Percentiles rank a stretch among this genome's conserved stretches.
Evolutionary conservation across 2,797 vertebrate genomes (phyloP).

Genomic region (Botia kubotai): DNA sequence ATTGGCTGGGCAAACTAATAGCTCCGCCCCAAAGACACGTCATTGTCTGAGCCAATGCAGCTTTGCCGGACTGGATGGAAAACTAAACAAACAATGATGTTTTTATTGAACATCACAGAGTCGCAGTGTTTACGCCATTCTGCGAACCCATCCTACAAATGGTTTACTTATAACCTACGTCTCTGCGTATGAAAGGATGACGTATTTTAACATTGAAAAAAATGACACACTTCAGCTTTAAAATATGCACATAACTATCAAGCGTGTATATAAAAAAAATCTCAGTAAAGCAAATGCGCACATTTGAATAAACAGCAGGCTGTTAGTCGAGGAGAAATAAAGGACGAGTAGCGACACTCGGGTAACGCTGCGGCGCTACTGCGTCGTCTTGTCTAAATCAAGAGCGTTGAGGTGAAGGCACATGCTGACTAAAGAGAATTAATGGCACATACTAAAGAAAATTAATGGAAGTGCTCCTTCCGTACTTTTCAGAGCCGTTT

Average conservation of each 20-base stretch:
- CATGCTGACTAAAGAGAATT: slow-evolving; percentile 36
- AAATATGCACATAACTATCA: slow-evolving; percentile 27
- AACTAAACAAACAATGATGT: not conserved
- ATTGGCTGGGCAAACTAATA: no score
- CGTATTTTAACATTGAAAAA: slow-evolving; percentile 14
- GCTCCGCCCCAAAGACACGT: no score
- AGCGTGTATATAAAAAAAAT: slow-evolving; percentile 28
- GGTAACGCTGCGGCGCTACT: slow-evolving; percentile 40
- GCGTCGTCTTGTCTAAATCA: slow-evolving; percentile 51
- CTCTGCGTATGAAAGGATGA: not conserved
- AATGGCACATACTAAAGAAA: slow-evolving; percentile 46
- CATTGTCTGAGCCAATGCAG: no score
- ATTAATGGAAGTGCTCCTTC: slow-evolving; percentile 27
- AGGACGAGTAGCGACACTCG: slow-evolving; percentile 22
- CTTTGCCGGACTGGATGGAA: no score
- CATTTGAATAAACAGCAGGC: slow-evolving; percentile 37
- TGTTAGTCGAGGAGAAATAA: slow-evolving; percentile 25
- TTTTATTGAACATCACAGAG: not conserved
- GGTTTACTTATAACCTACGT: not conserved
- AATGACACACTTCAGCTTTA: slow-evolving; percentile 17
- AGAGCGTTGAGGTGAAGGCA: slow-evolving; percentile 31
- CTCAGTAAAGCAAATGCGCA: slow-evolving; percentile 16
- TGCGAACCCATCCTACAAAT: not conserved
- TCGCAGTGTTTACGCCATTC: not conserved
- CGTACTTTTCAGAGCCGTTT: not conserved